Base-by-base conservation (phyloP, 1,140 invertebrate species). In the Microplitis mediator region DNA sequence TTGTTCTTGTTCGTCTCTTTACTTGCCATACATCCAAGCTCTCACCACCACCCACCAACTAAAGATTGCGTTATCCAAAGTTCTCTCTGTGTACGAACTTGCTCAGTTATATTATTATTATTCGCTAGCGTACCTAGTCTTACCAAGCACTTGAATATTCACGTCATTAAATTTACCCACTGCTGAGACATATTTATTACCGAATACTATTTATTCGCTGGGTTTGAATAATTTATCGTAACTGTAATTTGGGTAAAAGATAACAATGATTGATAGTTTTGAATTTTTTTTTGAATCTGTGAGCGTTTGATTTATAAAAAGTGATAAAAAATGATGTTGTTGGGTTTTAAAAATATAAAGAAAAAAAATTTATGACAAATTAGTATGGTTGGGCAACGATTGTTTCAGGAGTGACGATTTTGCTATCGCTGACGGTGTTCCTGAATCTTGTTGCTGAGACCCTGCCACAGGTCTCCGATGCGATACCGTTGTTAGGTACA, bases 351-450 rank as follows among this genome's bases (percentile, higher is more conserved):
- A 36, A 8, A n/a, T 50, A 36, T 16, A 5, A 36, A 5, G 13
- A 36, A 32, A 45, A 8, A 64, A n/a, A 1, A n/a, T 11, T 50
- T 16, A 36, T 5, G 73, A 73, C 36, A 73, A 74, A 65, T 76
- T 74, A 82, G 77, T 68, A 77, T 74, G 78, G 75, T 77, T 77
- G 80, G 64, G 76, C 77, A 80, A 78, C 76, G 77, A 85, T 90
- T 92, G 90, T 95, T 95, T 90, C 94, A 98, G 97, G 97, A 91
- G 97, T 99, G 90, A 99, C 97, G 90, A 99, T 99, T 91, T 94
- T 99, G 88, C 96, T 99, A 88, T 98, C 97, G 88, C 93, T 99
- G 91, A 99, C 97, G 89, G 97, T 99, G 90, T 99, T 99, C 93
- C 94, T 95, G 91, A 96, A 96, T 91, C 92, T 97, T 88, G 95